phyloP scores from a whole-genome alignment of 2,113 vertebrate species.

The Chrysemys picta region DNA sequence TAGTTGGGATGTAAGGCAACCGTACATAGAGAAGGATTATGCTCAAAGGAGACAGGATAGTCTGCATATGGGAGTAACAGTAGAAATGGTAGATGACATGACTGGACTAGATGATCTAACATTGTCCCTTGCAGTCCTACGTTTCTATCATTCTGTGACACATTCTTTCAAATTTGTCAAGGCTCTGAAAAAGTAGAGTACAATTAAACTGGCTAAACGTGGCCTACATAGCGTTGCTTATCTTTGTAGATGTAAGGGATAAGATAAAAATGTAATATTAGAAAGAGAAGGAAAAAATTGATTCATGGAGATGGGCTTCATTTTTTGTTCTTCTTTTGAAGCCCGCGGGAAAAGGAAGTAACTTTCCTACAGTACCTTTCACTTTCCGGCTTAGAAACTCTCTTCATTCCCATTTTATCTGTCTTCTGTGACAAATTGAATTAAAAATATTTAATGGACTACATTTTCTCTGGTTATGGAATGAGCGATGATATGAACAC shows the following conservation, averaged over 20 bases:
- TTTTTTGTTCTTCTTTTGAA: neutral
- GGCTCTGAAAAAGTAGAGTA: neutral
- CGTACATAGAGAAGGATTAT: neutral
- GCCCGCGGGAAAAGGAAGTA: neutral
- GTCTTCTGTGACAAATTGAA: conserved; percentile 60
- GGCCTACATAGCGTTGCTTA: fast-evolving
- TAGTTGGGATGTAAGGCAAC: neutral
- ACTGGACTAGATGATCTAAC: neutral
- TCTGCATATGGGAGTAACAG: neutral
- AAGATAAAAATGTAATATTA: neutral
- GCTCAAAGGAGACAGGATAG: neutral
- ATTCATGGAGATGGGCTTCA: neutral
- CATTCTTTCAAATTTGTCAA: neutral
- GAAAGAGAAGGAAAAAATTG: neutral
- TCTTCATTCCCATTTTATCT: conserved; percentile 42
- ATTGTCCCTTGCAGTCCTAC: neutral
- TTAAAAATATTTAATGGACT: conserved; percentile 62
- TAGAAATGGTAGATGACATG: neutral
- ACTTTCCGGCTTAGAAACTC: conserved; percentile 4
- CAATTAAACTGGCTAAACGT: neutral
- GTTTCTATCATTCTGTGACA: neutral
- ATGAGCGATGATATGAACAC: conserved; percentile 30
- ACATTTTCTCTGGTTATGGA: conserved; percentile 50
- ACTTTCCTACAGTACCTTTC: neutral
- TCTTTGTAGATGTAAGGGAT: neutral